Evolutionary conservation across 2,797 vertebrate genomes (phyloP), one percentile per base, ranked within the genome.

Genomic region (Mionectes olivaceus): DNA sequence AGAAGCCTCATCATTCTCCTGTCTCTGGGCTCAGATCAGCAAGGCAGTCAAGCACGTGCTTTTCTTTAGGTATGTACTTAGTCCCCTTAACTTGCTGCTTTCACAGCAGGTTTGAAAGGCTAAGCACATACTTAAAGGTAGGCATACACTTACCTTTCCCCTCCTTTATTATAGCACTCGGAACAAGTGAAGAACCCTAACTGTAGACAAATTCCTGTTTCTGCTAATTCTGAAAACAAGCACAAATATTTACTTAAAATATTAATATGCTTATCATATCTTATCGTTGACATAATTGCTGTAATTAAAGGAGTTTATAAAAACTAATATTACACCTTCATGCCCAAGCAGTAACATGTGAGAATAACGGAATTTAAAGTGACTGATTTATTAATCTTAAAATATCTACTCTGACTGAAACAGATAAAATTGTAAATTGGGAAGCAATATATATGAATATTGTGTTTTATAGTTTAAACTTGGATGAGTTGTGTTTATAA

Each of bases 211-310:
- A 96, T 95, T 90, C 67, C 50, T 39, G 21, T 83, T 96, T 91
- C 83, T 83, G 30, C 57, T 95, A 43, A 90, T 81, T 75, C 73
- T 89, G 92, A 92, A 94, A 94, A 77, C 49, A 83, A 90, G 49
- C 75, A 83, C 61, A 92, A 94, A 93, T 94, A 49, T 95, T 95
- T 93, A 64, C 70, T 63, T 83, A 87, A 93, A 92, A 85, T 84
- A 89, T 92, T 93, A 93, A 70, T 92, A 74, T 82, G 46, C 59
- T 95, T 95, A 53, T 44, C 27, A 14, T 87, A 85, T 89, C 70
- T 88, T 93, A 88, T 83, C 75, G 87, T 84, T 77, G 56, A 63
- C 37, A 67, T 96, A 92, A 92, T 92, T 95, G 50, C 83, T 95
- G 91, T 94, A 84, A 89, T 94, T 89, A 92, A 92, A 94, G 41